Evolutionary conservation across 2,113 vertebrate genomes (phyloP), one percentile per base, ranked within the genome.

Genomic region (Oriolus oriolus): DNA sequence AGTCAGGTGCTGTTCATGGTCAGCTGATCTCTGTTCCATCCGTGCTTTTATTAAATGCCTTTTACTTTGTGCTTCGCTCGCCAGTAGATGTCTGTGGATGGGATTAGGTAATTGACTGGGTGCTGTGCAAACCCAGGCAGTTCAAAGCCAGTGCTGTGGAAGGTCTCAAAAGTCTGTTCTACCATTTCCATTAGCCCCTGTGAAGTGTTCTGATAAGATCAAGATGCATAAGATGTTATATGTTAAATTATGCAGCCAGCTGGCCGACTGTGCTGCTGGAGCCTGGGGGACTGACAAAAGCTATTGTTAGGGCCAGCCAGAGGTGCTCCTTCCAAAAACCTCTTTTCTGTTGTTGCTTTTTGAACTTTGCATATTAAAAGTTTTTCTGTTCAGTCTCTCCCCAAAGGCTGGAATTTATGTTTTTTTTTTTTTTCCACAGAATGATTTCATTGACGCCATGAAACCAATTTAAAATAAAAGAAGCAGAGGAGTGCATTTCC

Each of bases 221-320:
- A 79, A 75, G 81, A 89, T 69, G 84, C 50, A 21, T 31, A 82
- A 82, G 61, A 56, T 56, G 73, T 18, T 41, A 16, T 33, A 41
- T 37, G 37, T 78, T 92, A 91, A 92, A 87, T 87, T 89, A 89
- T 87, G 91, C 77, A 75, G 44, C 64, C 80, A 84, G 71, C 54
- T 92, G 89, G 41, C 64, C 20, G 10, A 35, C 24, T 16, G 35
- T 47, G 53, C 57, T 64, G 59, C 45, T 83, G 84, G 63, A 87
- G 70, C 71, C 87, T 26, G 15, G 23, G 50, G 28, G 33, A 61
- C 65, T 80, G 56, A 84, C 83, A 89, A 54, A 90, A 92, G 26
- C 68, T 84, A 18, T 92, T 92, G 60, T 95, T 60, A 44, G 69
- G 77, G 53, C 41, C 44, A 78, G 60, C 60, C 56, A 60, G 73